Conservation (phyloP, 2,888 invertebrate species). For the Sarcophaga subvicina region DNA sequence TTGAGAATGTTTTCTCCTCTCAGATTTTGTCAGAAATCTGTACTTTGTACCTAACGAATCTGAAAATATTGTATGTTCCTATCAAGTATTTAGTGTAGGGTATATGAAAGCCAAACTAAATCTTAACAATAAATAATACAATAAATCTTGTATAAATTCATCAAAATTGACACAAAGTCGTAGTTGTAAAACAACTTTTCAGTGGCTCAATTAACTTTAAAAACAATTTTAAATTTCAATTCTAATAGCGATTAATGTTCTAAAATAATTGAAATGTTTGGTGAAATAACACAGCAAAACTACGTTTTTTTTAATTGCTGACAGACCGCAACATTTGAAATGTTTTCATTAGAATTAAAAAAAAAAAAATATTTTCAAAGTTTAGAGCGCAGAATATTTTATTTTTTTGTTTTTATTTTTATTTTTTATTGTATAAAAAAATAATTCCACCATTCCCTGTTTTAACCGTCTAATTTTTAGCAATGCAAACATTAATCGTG, state of each 20-base stretch:
- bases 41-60: too few relatives aligned
- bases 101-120: too few relatives aligned
- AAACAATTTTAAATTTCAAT: not conserved
- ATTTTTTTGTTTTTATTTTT: too few relatives aligned
- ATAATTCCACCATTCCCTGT: not conserved
- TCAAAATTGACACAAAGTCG: not conserved
- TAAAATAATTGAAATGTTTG: not conserved
- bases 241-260: not conserved
- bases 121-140: not conserved
- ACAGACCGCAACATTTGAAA: too few relatives aligned
- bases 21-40: too few relatives aligned
- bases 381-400: too few relatives aligned
- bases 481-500: constrained; percentile 71
- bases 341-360: too few relatives aligned
- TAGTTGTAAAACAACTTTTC: not conserved
- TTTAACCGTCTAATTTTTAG: not conserved
- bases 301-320: too few relatives aligned
- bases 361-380: too few relatives aligned
- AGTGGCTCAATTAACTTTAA: not conserved
- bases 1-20: too few relatives aligned
- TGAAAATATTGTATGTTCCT: too few relatives aligned
- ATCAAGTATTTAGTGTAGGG: too few relatives aligned
- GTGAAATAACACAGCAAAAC: not conserved
- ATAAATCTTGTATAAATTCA: not conserved
- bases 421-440: not conserved